Evolutionary conservation across 35 echinoderm and acorn worm genomes (phyloP), one percentile per base, ranked within the genome.

Genomic region (Patiria miniata): DNA sequence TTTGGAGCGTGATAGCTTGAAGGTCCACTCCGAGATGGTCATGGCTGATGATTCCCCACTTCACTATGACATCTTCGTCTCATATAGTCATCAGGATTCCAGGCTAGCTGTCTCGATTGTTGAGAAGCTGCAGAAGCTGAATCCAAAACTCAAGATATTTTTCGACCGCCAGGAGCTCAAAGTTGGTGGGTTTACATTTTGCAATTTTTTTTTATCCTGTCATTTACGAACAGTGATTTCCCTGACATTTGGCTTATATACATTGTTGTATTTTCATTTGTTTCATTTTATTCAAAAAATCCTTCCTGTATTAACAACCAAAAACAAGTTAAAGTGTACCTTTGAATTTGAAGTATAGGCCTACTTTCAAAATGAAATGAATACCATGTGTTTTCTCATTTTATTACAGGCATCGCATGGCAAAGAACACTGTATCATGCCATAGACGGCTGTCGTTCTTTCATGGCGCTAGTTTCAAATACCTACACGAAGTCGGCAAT

Each of bases 161-260:
- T 99, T 99, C 51, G 96, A 99, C 87, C 60, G 91, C 21, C 86
- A 99, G 32, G 96, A 99, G 84, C 78, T 99, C 22, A 99, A 99
- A 86, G 90, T 90, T 81, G 96, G 96, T 99, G 51, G 40, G 36
- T 0, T 55, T 39, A 88, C 8, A 82, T 29, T 18, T 2, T 81
- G 9, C 32, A 80, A 36, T 6, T 47, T 40, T 80, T n/a, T n/a
- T n/a, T n/a, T n/a, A 47, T 47, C 12, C 12, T 47, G 42, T 47
- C 42, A 6, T 6, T 47, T 12, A 12, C 42, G 12, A 47, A 47
- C 4, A 47, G 42, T 47, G 42, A 6, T 47, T 47, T 47, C 42
- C 42, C 12, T 47, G 12, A 47, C 42, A 47, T 4, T 47, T 47
- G 4, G 12, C 42, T 6, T 47, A n/a, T n/a, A n/a, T n/a, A n/a